Base-by-base conservation (phyloP, 2,113 vertebrate species). In the Colinus virginianus region DNA sequence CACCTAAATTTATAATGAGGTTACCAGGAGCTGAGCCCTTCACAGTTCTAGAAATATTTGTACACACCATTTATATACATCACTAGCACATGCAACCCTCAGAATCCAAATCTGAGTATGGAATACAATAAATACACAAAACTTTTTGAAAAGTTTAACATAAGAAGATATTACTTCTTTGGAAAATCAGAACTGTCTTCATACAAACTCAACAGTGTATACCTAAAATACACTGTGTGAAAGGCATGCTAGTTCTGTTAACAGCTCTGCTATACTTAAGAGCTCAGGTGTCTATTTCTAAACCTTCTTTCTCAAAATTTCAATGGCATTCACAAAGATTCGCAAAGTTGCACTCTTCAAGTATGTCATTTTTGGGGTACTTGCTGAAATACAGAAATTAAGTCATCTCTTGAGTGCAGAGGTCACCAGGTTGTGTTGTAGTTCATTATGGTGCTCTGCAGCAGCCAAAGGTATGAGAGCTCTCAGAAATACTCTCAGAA, bases 401-500 rank as follows among this genome's bases (percentile, higher is more conserved):
- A 87, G 82, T 56, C 25, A 40, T 36, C 82, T 13, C 49, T 9
- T n/a, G 40, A 90, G 36, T 15, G 45, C 42, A 48, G 19, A 94
- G 51, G 22, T 55, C 48, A 71, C 6, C n/a, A 46, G 13, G 49
- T n/a, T 64, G 49, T 69, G 71, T 0, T 70, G 8, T 17, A 40
- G 23, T 2, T 51, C 2, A 0, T 14, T 55, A 8, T 28, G 49
- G 46, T 1, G 4, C 32, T 62, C 42, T 53, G 36, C 59, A 85
- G 13, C 9, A 6, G 43, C 68, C 28, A 64, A 58, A 79, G 6
- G 15, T 53, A 40, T 17, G 12, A 79, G 12, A 84, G 18, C 36
- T 90, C 66, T 62, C 32, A 59, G 19, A 93, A 92, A 64, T 43
- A 87, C 20, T 13, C 85, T 36, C 28, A 21, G 88, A 77, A 34